phyloP scores from a whole-genome alignment of 2,113 vertebrate genomes.

The Paraplagusia blochii region DNA sequence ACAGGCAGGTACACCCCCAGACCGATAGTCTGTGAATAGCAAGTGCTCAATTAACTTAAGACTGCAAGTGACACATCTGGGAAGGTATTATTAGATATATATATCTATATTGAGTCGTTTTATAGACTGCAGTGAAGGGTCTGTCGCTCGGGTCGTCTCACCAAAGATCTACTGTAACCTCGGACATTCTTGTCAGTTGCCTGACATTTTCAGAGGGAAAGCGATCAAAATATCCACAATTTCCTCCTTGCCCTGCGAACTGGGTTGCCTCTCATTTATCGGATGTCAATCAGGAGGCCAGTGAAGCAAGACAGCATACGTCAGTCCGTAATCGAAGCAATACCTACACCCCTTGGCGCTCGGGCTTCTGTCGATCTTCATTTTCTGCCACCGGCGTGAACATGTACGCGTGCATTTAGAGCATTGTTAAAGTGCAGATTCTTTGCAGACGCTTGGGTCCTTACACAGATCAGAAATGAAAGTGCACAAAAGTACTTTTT shows the following conservation, averaged over 20 bases:
- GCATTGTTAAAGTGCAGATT: background rate
- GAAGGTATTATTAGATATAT: constrained; percentile 35
- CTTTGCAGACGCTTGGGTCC: constrained; percentile 32
- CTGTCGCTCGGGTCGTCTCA: constrained; percentile 20
- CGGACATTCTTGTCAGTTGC: constrained; percentile 45
- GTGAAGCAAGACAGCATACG: constrained; percentile 44
- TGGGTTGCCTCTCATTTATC: background rate
- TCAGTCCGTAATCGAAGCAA: constrained; percentile 29
- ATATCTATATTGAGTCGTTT: constrained; percentile 38
- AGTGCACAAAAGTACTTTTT: background rate
- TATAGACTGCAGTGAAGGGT: constrained; percentile 16
- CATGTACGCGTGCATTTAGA: background rate
- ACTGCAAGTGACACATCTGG: constrained; percentile 2
- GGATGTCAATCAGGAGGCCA: constrained; percentile 28
- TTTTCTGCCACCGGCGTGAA: constrained; percentile 20
- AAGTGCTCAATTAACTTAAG: constrained; percentile 24
- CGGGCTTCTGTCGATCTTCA: constrained; percentile 31
- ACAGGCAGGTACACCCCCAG: constrained; percentile 29
- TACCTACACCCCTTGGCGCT: constrained; percentile 17
- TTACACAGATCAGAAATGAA: constrained; percentile 17
- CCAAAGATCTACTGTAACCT: constrained; percentile 28
- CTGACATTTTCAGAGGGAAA: constrained; percentile 69
- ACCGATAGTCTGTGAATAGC: constrained; percentile 19
- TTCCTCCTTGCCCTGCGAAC: constrained; percentile 19
- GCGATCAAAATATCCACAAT: constrained; percentile 48